phyloP scores from a whole-genome alignment of 1,140 invertebrate species.

The Dreissena rostriformis region DNA sequence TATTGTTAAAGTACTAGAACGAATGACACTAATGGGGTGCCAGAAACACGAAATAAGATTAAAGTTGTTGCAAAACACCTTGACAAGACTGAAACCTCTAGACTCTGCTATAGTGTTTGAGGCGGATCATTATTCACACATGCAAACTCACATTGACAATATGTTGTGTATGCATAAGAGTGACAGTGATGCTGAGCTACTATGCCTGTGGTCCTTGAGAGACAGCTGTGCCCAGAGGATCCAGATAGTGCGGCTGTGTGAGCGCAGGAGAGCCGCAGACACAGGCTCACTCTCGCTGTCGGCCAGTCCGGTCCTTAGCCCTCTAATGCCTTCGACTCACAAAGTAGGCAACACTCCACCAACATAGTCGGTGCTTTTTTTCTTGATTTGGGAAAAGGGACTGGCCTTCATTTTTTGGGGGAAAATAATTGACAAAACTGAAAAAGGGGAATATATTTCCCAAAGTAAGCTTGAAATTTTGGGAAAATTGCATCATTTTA shows the following conservation, averaged over 20 bases:
- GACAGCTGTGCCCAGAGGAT: constrained; percentile 59
- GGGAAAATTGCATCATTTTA: too few species aligned
- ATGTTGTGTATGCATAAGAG: constrained; percentile 61
- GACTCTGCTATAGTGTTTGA: constrained; percentile 35
- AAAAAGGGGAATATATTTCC: too few species aligned
- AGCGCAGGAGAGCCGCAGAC: background rate
- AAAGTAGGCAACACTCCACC: too few species aligned
- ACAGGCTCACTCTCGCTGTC: too few species aligned
- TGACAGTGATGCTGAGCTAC: constrained; percentile 53
- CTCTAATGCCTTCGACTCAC: too few species aligned
- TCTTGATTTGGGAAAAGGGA: too few species aligned
- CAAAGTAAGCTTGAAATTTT: too few species aligned
- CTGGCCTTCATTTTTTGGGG: too few species aligned
- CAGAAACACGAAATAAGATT: constrained; percentile 19
- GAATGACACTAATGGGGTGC: background rate
- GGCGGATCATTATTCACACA: background rate
- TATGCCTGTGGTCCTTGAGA: constrained; percentile 63
- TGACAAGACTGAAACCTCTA: constrained; percentile 33
- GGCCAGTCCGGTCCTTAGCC: too few species aligned
- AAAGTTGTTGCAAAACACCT: constrained; percentile 7
- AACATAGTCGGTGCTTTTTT: too few species aligned
- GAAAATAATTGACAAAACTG: too few species aligned
- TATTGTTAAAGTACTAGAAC: constrained; percentile 5
- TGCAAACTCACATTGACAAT: constrained; percentile 53
- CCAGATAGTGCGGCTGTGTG: constrained; percentile 59